These are phyloP conservation scores for Drosophila macrospina DNA, from an alignment of 2,888 invertebrate genomes.

Conservation along the genomic window DNA sequence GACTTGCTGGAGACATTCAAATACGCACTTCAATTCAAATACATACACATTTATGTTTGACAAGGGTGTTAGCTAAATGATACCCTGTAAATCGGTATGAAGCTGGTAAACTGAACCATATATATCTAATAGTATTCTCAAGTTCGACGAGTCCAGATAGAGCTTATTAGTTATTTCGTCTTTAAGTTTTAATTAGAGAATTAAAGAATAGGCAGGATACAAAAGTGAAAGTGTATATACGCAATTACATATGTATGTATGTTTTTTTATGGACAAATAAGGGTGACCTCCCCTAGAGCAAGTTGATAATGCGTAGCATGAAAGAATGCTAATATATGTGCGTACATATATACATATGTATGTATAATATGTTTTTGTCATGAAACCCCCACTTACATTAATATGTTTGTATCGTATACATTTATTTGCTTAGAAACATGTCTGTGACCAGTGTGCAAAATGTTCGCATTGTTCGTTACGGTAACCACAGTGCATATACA, in stretches of 20 bases:
- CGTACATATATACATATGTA: not conserved
- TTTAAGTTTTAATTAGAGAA: not conserved
- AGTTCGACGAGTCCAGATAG: not conserved
- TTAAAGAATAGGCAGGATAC: conserved; percentile 1
- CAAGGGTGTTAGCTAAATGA: not conserved
- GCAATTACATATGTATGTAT: not conserved
- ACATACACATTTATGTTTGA: not conserved
- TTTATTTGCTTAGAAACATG: conserved; percentile 1
- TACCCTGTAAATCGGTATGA: not conserved
- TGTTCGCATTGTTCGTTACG: not conserved
- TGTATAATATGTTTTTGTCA: conserved; percentile 15
- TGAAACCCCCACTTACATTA: conserved; percentile 3
- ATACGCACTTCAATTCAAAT: conserved; percentile 16
- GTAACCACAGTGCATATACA: not conserved
- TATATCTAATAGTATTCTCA: not conserved
- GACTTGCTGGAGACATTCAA: conserved; percentile 32
- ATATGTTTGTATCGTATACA: not conserved
- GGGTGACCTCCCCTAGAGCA: conserved; percentile 7
- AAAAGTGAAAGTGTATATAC: not conserved
- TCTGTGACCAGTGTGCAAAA: not conserved
- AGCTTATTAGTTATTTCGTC: not conserved
- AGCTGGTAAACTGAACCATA: not conserved
- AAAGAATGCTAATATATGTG: conserved; percentile 5
- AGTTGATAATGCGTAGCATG: conserved; percentile 2
- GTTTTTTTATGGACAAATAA: not conserved